Evolutionary conservation across 2,888 invertebrate species (phyloP).

Genomic region (Hemithea aestivaria): DNA sequence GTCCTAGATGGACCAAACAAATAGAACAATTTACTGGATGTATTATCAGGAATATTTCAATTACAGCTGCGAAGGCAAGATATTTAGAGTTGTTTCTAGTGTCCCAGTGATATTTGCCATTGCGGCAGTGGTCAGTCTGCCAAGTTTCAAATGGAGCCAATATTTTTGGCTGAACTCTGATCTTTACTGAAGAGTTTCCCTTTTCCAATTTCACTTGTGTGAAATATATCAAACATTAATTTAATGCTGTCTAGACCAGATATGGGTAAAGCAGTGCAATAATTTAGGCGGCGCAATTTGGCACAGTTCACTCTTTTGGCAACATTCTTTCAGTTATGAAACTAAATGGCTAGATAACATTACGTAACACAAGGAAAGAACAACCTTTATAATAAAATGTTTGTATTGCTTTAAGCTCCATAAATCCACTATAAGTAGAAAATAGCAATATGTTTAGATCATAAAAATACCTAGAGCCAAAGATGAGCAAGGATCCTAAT

Average conservation of each 20-base stretch:
- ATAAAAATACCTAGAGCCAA: too few species aligned
- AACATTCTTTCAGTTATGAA: constrained; percentile 12
- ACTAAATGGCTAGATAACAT: constrained; percentile 8
- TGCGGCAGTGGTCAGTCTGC: constrained; percentile 51
- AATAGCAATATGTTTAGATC: too few species aligned
- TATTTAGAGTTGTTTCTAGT: constrained; percentile 49
- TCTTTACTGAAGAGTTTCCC: constrained; percentile 31
- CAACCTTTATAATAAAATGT: too few species aligned
- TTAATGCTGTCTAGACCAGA: too few species aligned
- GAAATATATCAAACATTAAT: neutral
- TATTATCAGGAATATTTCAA: neutral
- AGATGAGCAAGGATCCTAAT: too few species aligned
- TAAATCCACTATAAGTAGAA: too few species aligned
- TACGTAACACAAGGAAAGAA: neutral
- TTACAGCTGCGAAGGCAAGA: constrained; percentile 13
- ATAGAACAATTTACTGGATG: constrained; percentile 1
- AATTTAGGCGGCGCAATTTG: neutral
- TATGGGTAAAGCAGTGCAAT: neutral
- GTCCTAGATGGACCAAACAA: constrained; percentile 34
- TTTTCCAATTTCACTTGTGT: constrained; percentile 7
- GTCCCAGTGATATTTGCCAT: constrained; percentile 69
- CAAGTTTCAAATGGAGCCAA: constrained; percentile 51
- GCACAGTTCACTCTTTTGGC: constrained; percentile 9
- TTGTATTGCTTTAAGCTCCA: too few species aligned
- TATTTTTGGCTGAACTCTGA: constrained; percentile 61